phyloP scores from a whole-genome alignment of 2,797 vertebrate genomes.

The Peromyscus nudipes region DNA sequence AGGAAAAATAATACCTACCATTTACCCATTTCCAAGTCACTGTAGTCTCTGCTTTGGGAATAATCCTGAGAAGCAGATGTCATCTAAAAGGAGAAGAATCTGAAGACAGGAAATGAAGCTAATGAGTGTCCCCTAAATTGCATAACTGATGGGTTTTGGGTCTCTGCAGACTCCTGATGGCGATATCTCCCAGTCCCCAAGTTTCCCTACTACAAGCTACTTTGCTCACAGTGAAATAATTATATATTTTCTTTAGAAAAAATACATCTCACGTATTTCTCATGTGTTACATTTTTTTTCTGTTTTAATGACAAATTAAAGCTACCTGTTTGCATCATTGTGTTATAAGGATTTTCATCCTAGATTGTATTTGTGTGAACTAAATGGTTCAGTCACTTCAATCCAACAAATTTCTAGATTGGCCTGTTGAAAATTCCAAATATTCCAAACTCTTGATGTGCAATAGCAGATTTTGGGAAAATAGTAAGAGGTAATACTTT shows the following conservation, averaged over 20 bases:
- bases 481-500: not conserved
- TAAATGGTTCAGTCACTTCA: constrained; percentile 12
- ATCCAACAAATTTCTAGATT: not conserved
- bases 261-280: not conserved
- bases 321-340: not conserved
- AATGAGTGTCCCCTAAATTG: not conserved
- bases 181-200: not conserved
- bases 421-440: not conserved
- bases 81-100: not conserved
- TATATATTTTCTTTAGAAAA: not conserved
- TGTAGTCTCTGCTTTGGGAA: not conserved
- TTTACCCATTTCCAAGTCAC: not conserved
- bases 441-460: not conserved
- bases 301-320: not conserved
- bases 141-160: not conserved
- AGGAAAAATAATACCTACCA: not conserved
- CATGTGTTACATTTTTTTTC: not conserved
- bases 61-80: not conserved
- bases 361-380: not conserved
- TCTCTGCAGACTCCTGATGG: not conserved
- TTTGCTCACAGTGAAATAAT: not conserved
- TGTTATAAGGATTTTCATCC: constrained; percentile 13
- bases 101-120: not conserved
- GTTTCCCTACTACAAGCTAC: not conserved
- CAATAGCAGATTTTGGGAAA: not conserved